Evolutionary conservation across 2,888 invertebrate genomes (phyloP), one percentile per base, ranked within the genome.

Genomic region (Mythimna loreyi): DNA sequence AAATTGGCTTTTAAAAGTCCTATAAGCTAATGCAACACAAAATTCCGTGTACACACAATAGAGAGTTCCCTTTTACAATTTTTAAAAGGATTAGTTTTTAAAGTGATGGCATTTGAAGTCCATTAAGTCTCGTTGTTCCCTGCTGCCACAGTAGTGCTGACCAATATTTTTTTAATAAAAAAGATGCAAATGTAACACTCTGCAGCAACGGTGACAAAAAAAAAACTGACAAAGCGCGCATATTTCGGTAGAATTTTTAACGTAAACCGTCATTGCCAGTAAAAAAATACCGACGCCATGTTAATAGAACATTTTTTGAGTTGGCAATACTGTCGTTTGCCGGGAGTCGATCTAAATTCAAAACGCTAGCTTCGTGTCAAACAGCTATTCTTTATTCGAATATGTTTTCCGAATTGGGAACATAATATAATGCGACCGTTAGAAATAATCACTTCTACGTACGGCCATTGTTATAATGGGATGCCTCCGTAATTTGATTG

Each of bases 101-200:
- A 59, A 77, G 71, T 66, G 59, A 52, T 56, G 30, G 55, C 59
- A 66, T 78, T 78, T 71, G 59, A 76, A 49, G 52, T 66, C 62
- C 81, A 80, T 71, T 71, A 66, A 9, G 25, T 61, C 49, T 43
- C 33, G 61, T 53, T 13, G 25, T 60, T 52, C 40, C 23, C 56
- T 43, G 11, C 25, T 52, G 19, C 30, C 23, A 40, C 52, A 68
- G 47, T 50, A 47, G 70, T 56, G 72, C 67, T 64, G 61, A 67
- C 63, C 50, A 77, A 78, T 60, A 60, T 67, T 76, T 72, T 68
- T 68, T 65, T 56, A 65, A 69, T 53, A 67, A 75, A 72, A 72
- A 78, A 81, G 60, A 78, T 83, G 82, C 68, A 81, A 82, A 83
- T 81, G 47, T 68, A 50, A 58, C 75, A 72, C 63, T 65, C 74